Base-by-base conservation (phyloP, 1,140 invertebrate genomes). In the Sitophilus oryzae region DNA sequence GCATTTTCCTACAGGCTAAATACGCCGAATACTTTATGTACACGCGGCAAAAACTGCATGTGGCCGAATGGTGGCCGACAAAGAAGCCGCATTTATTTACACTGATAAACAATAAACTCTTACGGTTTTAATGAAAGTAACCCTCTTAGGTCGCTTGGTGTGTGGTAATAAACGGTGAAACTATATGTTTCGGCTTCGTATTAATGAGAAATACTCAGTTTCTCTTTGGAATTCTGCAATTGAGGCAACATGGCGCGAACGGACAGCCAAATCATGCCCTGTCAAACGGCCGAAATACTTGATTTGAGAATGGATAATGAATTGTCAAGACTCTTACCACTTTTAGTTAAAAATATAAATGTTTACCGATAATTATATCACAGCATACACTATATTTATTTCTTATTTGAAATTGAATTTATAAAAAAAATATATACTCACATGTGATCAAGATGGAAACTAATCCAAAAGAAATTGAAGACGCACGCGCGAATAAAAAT, bases 361-460 rank as follows among this genome's bases (percentile, higher is more conserved):
- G 37, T 49, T 49, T 49, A 14, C 47, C 20, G 18, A 49, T 3
- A 43, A 16, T 49, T 49, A 44, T 18, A 38, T n/a, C 5, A 16
- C 25, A 41, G 35, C 36, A 49, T 18, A 6, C 21, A 49, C 35
- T 10, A 10, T 1, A 38, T 2, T 52, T 48, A 23, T 30, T 52
- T 36, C 23, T 36, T 20, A 18, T 16, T 45, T 37, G 2, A 19
- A 52, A 49, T 6, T n/a, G 45, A 52, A 51, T 48, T 58, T 34
- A 20, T 23, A 43, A 55, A n/a, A 45, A 62, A 60, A 60, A 56
- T 40, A 34, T 38, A 14, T 61, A 79, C 78, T 79, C 76, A 79
- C 78, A 78, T 79, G 78, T 79, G 76, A 76, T 73, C 76, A 79
- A 79, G 77, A 78, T 79, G 77, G 77, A 76, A 74, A 77, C 76